A percentile compares a stretch with the other conserved stretches of the same genome.
Evolutionary conservation across 53 echinoderm and acorn worm genomes (phyloP).

Genomic region (Mesocentrotus franciscanus): DNA sequence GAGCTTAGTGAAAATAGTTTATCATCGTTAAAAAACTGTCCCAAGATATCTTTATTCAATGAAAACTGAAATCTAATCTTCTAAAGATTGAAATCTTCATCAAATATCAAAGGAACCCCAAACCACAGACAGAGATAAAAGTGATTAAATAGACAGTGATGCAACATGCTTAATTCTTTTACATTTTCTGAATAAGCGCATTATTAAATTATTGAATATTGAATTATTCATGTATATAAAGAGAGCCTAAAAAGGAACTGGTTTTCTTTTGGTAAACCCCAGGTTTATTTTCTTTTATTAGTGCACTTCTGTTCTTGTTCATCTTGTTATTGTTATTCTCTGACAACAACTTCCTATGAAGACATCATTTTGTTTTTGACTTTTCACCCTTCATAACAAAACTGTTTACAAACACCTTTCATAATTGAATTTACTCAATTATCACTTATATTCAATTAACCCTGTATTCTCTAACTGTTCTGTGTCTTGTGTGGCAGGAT

Average conservation of each 20-base stretch:
- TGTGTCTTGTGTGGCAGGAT: neutral
- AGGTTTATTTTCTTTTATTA: no score
- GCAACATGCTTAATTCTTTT: no score
- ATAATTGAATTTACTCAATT: neutral
- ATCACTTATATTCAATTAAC: neutral
- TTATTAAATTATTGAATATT: no score
- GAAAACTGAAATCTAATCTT: neutral
- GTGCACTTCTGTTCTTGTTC: no score
- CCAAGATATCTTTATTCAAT: neutral
- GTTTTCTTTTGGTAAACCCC: no score
- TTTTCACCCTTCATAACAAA: neutral
- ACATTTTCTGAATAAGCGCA: no score
- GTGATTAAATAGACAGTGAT: no score
- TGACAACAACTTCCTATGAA: neutral
- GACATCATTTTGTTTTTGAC: neutral
- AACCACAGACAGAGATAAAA: no score
- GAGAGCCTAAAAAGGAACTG: no score
- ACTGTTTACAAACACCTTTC: neutral
- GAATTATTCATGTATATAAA: no score
- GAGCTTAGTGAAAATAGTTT: neutral
- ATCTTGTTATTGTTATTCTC: no score
- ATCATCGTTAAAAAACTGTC: neutral
- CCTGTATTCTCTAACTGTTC: neutral
- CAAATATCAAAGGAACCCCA: no score
- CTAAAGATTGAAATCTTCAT: neutral